Conservation (phyloP, 2,113 vertebrate species). For the Atrichornis clamosus region DNA sequence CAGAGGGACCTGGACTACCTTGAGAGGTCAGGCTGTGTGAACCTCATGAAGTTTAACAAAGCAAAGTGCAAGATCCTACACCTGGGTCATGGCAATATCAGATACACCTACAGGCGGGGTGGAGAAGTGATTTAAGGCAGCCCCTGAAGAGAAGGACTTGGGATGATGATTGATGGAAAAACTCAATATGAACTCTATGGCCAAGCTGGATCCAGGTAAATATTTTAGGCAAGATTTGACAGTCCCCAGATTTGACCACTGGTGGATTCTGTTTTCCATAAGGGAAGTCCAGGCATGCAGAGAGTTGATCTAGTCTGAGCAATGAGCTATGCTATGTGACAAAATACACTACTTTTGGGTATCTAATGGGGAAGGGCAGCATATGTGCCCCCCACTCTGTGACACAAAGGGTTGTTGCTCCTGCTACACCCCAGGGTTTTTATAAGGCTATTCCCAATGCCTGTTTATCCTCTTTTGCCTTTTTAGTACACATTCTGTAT, state of each 20-base stretch:
- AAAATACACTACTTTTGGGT: not conserved
- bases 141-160: not conserved
- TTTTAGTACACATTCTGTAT: not conserved
- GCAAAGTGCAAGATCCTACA: not conserved
- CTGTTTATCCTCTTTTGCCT: not conserved
- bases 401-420: not conserved
- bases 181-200: no score
- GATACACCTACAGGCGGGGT: not conserved
- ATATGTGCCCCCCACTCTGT: fast-evolving
- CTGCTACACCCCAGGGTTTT: fast-evolving
- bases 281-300: not conserved
- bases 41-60: not conserved
- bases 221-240: not conserved
- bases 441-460: fast-evolving
- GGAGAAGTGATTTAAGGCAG: not conserved
- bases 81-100: not conserved
- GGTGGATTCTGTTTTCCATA: not conserved
- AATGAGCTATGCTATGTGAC: not conserved
- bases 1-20: not conserved
- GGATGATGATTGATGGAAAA: no score
- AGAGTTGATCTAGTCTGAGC: not conserved
- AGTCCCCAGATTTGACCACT: not conserved
- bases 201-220: not conserved
- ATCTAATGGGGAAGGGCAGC: fast-evolving
- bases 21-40: not conserved